Conservation (phyloP, 1,140 invertebrate genomes). For the Melipona quadrifasciata region DNA sequence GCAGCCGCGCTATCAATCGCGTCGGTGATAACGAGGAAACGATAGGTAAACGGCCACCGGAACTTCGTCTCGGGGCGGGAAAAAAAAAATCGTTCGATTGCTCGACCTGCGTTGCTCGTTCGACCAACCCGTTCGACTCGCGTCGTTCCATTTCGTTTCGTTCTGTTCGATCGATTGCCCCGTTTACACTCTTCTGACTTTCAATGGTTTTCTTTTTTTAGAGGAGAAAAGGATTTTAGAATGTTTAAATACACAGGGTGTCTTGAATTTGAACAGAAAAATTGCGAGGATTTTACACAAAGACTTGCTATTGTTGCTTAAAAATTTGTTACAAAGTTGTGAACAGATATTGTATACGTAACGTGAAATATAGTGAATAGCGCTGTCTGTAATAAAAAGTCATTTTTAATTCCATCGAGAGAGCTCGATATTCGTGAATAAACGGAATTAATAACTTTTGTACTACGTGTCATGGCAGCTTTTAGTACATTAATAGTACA, state of each 20-base stretch:
- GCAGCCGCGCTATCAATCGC: constrained; percentile 34
- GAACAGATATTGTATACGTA: too few relatives aligned
- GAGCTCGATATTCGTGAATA: too few relatives aligned
- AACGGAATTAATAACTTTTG: too few relatives aligned
- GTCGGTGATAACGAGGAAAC: constrained; percentile 34
- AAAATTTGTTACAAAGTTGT: too few relatives aligned
- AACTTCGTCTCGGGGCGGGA: neutral
- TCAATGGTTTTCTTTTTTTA: neutral
- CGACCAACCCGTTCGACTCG: neutral
- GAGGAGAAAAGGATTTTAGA: neutral
- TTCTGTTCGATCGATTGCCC: neutral
- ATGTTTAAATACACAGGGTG: neutral
- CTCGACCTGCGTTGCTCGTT: neutral
- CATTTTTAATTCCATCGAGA: too few relatives aligned
- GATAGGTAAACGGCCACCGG: neutral
- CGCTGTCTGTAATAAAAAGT: too few relatives aligned
- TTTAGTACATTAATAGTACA: too few relatives aligned
- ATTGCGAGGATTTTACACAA: too few relatives aligned
- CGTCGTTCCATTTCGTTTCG: neutral
- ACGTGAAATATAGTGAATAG: too few relatives aligned
- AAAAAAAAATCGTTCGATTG: neutral
- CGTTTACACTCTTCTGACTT: neutral
- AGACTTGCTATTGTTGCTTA: too few relatives aligned
- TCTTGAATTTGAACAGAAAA: too few relatives aligned
- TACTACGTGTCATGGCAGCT: too few relatives aligned